Percentiles rank a stretch among this genome's conserved stretches.
Conservation (phyloP, 2,888 invertebrate species). For the Endomychus coccineus region DNA sequence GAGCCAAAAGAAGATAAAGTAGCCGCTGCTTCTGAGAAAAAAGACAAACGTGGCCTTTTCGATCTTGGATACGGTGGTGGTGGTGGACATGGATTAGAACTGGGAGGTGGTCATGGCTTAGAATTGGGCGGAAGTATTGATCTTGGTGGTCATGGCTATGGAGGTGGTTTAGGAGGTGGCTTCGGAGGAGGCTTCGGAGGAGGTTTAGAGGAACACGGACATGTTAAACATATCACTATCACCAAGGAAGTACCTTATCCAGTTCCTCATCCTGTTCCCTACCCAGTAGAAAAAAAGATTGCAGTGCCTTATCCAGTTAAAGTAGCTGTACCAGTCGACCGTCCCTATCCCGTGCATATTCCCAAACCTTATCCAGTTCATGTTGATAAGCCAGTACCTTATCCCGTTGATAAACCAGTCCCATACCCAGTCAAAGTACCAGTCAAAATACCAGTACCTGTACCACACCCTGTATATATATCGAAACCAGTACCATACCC, state of each 20-base stretch:
- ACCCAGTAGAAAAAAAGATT: slow-evolving; percentile 46
- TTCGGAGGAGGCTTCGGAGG: slow-evolving; percentile 26
- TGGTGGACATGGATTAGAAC: slow-evolving; percentile 22
- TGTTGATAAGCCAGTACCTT: slow-evolving; percentile 49
- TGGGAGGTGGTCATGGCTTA: slow-evolving; percentile 21
- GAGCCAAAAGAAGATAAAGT: slow-evolving; percentile 25
- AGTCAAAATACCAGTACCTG: slow-evolving; percentile 32
- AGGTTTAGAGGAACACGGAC: slow-evolving; percentile 23
- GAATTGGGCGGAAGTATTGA: slow-evolving; percentile 13
- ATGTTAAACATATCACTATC: slow-evolving; percentile 38
- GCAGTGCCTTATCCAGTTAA: slow-evolving; percentile 42
- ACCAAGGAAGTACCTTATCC: slow-evolving; percentile 40
- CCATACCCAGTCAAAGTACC: slow-evolving; percentile 42
- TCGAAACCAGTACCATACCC: slow-evolving; percentile 35
- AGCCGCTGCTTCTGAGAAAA: slow-evolving; percentile 32
- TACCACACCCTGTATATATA: slow-evolving; percentile 34
- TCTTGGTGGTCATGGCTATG: slow-evolving; percentile 18
- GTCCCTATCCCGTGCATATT: slow-evolving; percentile 38
- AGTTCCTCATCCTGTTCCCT: slow-evolving; percentile 51
- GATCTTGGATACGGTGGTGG: slow-evolving; percentile 33
- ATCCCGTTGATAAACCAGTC: slow-evolving; percentile 50
- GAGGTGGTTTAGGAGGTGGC: slow-evolving; percentile 18
- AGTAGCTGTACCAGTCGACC: slow-evolving; percentile 46
- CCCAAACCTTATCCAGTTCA: slow-evolving; percentile 37
- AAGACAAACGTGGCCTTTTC: slow-evolving; percentile 36